Evolutionary conservation across 92 coral and sea anemone species (phyloP).

Genomic region (Heliopora coerulea): DNA sequence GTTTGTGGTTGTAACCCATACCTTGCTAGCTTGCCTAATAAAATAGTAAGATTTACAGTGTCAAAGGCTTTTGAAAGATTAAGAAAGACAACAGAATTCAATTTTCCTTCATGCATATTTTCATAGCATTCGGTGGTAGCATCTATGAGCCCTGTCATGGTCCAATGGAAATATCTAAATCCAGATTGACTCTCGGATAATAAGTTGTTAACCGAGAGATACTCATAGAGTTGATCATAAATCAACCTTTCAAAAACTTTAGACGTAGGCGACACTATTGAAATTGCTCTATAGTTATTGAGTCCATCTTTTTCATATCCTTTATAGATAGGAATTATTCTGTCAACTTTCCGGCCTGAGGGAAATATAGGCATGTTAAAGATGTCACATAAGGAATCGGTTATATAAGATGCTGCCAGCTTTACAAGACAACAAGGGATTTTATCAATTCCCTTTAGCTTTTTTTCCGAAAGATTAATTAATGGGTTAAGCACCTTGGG

Average conservation of each 20-base stretch:
- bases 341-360: background rate
- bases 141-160: slow-evolving; percentile 24
- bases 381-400: background rate
- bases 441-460: slow-evolving; percentile 5
- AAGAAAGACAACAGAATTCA: slow-evolving; percentile 19
- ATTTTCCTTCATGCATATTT: slow-evolving; percentile 17
- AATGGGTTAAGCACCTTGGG: background rate
- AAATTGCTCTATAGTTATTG: slow-evolving; percentile 21
- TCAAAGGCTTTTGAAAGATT: too few relatives aligned
- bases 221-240: slow-evolving; percentile 28
- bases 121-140: slow-evolving; percentile 20
- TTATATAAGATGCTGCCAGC: slow-evolving; percentile 7
- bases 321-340: slow-evolving; percentile 10
- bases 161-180: slow-evolving; percentile 20
- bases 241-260: slow-evolving; percentile 35
- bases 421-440: slow-evolving; percentile 6
- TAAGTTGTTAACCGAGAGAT: slow-evolving; percentile 13
- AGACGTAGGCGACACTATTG: slow-evolving; percentile 15
- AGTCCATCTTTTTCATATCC: slow-evolving; percentile 7
- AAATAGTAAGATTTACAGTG: too few relatives aligned
- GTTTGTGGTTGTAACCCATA: too few relatives aligned
- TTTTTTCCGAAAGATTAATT: background rate
- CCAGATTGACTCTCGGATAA: slow-evolving; percentile 35
- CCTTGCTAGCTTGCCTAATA: too few relatives aligned
- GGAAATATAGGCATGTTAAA: slow-evolving; percentile 4